phyloP scores from a whole-genome alignment of 1,140 invertebrate genomes.

The Lasaia peninsularis region DNA sequence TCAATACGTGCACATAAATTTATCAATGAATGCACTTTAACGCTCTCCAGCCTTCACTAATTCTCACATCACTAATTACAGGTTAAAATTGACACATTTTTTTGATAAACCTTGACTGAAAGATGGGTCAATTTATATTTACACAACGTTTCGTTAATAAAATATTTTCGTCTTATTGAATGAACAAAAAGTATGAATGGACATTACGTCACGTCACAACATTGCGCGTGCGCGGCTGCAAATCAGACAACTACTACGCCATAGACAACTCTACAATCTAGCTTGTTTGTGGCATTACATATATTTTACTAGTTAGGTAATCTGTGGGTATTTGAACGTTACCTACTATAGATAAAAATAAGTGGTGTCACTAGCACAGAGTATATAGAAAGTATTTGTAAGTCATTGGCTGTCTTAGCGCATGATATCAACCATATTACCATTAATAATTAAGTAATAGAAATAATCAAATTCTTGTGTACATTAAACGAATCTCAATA shows the following conservation, averaged over 20 bases:
- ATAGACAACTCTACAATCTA: neutral
- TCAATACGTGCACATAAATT: slow-evolving; percentile 50
- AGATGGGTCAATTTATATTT: slow-evolving; percentile 42
- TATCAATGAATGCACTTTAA: slow-evolving; percentile 67
- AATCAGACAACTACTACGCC: slow-evolving; percentile 28
- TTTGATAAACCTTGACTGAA: slow-evolving; percentile 29
- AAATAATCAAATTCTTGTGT: too few relatives aligned
- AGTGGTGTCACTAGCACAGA: too few relatives aligned
- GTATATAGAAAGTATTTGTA: too few relatives aligned
- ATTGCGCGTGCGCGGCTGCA: slow-evolving; percentile 66
- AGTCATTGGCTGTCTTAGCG: too few relatives aligned
- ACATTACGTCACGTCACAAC: slow-evolving; percentile 73
- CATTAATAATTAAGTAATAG: too few relatives aligned
- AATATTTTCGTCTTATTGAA: slow-evolving; percentile 62
- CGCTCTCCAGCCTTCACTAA: slow-evolving; percentile 30
- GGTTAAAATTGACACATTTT: slow-evolving; percentile 11
- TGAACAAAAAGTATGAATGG: slow-evolving; percentile 76
- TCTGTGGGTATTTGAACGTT: neutral
- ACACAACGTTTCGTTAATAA: slow-evolving; percentile 52
- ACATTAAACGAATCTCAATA: too few relatives aligned
- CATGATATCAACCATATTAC: too few relatives aligned
- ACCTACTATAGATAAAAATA: neutral
- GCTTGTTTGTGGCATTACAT: neutral
- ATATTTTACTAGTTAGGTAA: too few relatives aligned
- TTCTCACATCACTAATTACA: slow-evolving; percentile 34